Conservation (phyloP, 23 tunicate species). For the Botrylloides violaceus region DNA sequence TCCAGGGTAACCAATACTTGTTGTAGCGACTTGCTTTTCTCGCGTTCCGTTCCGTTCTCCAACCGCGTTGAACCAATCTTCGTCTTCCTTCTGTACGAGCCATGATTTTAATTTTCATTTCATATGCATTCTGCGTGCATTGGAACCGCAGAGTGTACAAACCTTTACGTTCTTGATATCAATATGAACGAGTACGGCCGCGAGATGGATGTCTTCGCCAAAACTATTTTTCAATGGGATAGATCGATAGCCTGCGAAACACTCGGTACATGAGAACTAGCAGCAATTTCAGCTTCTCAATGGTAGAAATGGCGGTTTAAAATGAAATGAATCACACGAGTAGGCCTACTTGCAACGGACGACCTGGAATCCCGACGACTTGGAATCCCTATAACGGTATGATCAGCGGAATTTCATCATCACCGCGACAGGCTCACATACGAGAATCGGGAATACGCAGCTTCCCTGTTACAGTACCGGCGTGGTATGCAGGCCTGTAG, state of each 20-base stretch:
- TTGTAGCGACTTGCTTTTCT: conserved; percentile 56
- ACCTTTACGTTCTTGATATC: conserved; percentile 59
- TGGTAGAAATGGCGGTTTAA: too few relatives aligned
- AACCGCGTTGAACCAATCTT: conserved; percentile 40
- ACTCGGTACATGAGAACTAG: too few relatives aligned
- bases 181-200: conserved; percentile 68
- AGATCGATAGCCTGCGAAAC: conserved; percentile 52
- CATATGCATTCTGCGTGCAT: not conserved
- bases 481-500: too few relatives aligned
- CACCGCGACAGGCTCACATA: too few relatives aligned
- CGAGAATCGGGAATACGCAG: too few relatives aligned
- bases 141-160: not conserved
- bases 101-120: not conserved
- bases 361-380: too few relatives aligned
- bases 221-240: conserved; percentile 59
- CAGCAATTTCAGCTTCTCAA: too few relatives aligned
- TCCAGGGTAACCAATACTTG: conserved; percentile 10
- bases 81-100: conserved; percentile 53
- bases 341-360: too few relatives aligned
- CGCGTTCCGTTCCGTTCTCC: conserved; percentile 47
- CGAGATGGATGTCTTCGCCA: conserved; percentile 58
- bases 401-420: too few relatives aligned
- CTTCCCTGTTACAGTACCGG: too few relatives aligned
- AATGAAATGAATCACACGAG: too few relatives aligned
- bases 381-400: too few relatives aligned